phyloP scores from a whole-genome alignment of 2,113 vertebrate genomes.

The Myodes glareolus region DNA sequence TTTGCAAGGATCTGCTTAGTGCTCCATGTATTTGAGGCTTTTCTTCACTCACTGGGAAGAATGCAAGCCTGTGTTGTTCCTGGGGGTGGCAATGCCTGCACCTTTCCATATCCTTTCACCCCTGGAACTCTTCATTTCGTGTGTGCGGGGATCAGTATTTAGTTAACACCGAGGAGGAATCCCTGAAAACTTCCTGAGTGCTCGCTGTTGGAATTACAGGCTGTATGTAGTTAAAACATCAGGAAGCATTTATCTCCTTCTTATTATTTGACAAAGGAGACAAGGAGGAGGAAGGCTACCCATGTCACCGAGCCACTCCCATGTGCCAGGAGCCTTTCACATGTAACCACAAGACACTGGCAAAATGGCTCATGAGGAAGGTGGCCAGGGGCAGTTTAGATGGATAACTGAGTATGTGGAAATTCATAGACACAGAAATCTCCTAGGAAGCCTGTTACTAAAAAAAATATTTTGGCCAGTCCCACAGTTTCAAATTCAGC shows the following conservation, averaged over 20 bases:
- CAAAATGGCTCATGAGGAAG: background rate
- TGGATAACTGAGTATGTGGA: no score
- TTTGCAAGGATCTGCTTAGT: background rate
- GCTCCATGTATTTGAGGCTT: background rate
- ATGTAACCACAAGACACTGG: background rate
- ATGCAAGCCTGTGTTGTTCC: background rate
- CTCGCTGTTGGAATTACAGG: background rate
- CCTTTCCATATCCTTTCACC: background rate
- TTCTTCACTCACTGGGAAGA: background rate
- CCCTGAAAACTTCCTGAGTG: background rate
- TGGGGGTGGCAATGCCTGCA: background rate
- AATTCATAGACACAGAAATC: no score
- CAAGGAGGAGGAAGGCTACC: background rate
- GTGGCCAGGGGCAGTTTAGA: background rate
- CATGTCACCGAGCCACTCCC: background rate
- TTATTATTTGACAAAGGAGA: background rate
- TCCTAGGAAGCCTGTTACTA: no score
- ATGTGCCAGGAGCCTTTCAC: background rate
- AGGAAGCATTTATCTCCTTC: background rate
- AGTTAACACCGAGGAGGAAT: background rate
- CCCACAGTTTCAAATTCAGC: no score
- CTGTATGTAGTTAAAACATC: background rate
- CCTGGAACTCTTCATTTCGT: background rate
- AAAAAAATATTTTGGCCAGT: no score
- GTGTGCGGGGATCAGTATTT: background rate